Evolutionary conservation across 2,113 vertebrate genomes (phyloP).

Genomic region (Dascyllus trimaculatus): DNA sequence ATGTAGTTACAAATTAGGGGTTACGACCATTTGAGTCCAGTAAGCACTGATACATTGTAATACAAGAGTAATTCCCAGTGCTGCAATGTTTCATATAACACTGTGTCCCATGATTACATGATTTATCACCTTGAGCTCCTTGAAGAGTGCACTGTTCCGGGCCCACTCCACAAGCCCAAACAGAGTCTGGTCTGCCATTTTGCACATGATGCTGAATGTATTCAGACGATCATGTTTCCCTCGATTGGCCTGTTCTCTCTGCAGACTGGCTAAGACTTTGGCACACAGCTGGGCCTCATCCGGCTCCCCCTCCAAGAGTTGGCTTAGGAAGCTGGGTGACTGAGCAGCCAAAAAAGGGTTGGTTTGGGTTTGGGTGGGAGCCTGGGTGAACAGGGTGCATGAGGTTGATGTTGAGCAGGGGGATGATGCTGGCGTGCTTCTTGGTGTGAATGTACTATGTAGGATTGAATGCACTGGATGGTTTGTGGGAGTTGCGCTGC

Average conservation of each 20-base stretch:
- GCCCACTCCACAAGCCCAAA: constrained; percentile 88
- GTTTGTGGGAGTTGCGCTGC: constrained; percentile 37
- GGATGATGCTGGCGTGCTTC: constrained; percentile 46
- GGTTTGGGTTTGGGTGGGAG: constrained; percentile 4
- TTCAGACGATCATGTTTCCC: constrained; percentile 86
- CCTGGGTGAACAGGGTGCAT: constrained; percentile 13
- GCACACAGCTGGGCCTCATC: constrained; percentile 84
- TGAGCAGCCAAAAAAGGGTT: background rate
- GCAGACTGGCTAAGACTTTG: constrained; percentile 83
- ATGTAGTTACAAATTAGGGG: background rate
- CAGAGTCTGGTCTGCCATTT: constrained; percentile 87
- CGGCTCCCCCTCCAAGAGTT: constrained; percentile 82
- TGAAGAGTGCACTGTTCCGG: constrained; percentile 84
- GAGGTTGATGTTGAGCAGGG: constrained; percentile 54
- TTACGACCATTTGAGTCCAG: background rate
- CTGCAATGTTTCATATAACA: background rate
- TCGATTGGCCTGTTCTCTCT: constrained; percentile 83
- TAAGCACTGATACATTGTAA: background rate
- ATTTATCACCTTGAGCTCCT: constrained; percentile 84
- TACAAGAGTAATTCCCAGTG: background rate
- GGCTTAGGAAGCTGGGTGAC: constrained; percentile 67
- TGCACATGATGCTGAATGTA: constrained; percentile 89
- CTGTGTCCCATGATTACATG: background rate
- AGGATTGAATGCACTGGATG: constrained; percentile 26
- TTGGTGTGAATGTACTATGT: constrained; percentile 43